Conservation (phyloP, 2,797 vertebrate species). For the Lindbergichthys nudifrons region DNA sequence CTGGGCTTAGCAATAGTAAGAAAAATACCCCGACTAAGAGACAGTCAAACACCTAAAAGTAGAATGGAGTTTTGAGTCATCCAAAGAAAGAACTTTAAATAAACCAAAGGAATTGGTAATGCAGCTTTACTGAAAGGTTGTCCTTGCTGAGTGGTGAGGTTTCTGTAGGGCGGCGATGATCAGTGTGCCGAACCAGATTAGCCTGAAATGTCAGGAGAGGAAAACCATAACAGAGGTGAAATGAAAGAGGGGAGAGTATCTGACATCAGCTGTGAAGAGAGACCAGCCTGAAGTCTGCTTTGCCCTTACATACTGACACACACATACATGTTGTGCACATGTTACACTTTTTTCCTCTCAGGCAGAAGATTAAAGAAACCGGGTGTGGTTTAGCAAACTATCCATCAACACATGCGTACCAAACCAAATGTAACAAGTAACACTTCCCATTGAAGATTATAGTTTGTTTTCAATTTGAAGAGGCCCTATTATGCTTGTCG, state of each 20-base stretch:
- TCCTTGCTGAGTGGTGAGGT: slow-evolving; percentile 41
- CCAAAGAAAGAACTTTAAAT: background rate
- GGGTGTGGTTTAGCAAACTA: no score
- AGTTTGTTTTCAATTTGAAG: no score
- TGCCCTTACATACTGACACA: slow-evolving; percentile 50
- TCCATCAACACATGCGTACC: no score
- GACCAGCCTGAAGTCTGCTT: slow-evolving; percentile 51
- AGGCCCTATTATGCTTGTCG: no score
- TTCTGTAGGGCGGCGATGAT: slow-evolving; percentile 68
- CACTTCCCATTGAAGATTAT: no score
- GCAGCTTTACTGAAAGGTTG: slow-evolving; percentile 29
- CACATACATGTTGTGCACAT: background rate
- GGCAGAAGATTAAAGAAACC: background rate
- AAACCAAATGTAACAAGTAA: no score
- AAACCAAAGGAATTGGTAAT: background rate
- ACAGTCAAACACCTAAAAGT: background rate
- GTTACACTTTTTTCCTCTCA: background rate
- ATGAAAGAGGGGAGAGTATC: slow-evolving; percentile 59
- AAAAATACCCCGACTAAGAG: background rate
- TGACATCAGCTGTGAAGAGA: slow-evolving; percentile 63
- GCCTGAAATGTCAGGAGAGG: slow-evolving; percentile 71
- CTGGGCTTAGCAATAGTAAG: background rate
- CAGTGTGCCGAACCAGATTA: slow-evolving; percentile 65
- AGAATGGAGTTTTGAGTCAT: background rate
- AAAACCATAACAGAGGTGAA: slow-evolving; percentile 63